Conservation (phyloP, 1,140 invertebrate species). For the Idris sp. region DNA sequence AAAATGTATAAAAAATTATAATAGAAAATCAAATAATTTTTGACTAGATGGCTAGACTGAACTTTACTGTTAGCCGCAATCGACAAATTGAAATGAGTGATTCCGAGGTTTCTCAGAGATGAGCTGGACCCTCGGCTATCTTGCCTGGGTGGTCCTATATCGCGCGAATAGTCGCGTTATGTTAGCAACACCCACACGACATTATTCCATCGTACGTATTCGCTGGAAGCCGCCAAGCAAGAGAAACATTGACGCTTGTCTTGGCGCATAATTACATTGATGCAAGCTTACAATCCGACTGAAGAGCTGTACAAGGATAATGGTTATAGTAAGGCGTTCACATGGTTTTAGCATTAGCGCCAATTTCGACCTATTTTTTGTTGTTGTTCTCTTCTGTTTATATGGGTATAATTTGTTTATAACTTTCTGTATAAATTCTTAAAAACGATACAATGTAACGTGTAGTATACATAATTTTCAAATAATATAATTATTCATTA, state of each 20-base stretch:
- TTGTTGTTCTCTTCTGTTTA: too few species aligned
- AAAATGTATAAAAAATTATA: too few species aligned
- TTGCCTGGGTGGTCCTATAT: slow-evolving; percentile 59
- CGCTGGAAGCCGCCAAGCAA: slow-evolving; percentile 25
- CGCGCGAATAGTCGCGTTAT: slow-evolving; percentile 54
- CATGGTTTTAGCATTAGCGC: slow-evolving; percentile 33
- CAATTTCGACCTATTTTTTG: slow-evolving; percentile 26
- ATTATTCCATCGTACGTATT: slow-evolving; percentile 25
- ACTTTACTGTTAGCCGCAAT: too few species aligned
- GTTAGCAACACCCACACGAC: slow-evolving; percentile 59
- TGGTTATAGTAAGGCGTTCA: slow-evolving; percentile 22
- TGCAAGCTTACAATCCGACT: background rate
- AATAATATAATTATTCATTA: too few species aligned
- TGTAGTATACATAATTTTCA: too few species aligned
- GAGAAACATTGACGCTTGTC: slow-evolving; percentile 35
- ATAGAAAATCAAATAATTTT: too few species aligned
- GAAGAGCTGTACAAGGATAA: slow-evolving; percentile 22
- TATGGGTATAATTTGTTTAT: too few species aligned
- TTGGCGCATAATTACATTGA: slow-evolving; percentile 30
- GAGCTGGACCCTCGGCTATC: slow-evolving; percentile 20
- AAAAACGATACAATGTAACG: too few species aligned
- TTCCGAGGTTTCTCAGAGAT: slow-evolving; percentile 31
- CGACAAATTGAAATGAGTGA: slow-evolving; percentile 52
- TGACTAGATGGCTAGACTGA: too few species aligned
- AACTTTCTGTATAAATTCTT: too few species aligned